phyloP scores from a whole-genome alignment of 2,888 invertebrate genomes.

The Helicoverpa assulta region DNA sequence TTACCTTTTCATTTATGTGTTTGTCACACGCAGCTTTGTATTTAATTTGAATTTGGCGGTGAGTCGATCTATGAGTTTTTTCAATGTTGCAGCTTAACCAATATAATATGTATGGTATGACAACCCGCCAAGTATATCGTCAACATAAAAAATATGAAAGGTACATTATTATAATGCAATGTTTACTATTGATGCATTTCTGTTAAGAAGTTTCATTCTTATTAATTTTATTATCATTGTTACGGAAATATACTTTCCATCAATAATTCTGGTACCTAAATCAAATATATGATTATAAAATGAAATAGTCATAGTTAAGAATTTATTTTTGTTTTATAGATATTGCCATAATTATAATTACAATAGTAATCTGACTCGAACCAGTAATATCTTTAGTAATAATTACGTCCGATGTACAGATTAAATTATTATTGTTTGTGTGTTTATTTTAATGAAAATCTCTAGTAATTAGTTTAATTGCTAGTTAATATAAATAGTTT shows the following conservation, averaged over 20 bases:
- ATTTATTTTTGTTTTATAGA: slow-evolving; percentile 64
- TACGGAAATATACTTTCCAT: slow-evolving; percentile 61
- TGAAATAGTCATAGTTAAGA: slow-evolving; percentile 73
- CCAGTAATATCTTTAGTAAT: slow-evolving; percentile 78
- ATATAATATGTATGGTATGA: slow-evolving; percentile 45
- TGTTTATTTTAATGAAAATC: slow-evolving; percentile 80
- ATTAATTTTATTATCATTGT: slow-evolving; percentile 58
- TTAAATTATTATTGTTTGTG: slow-evolving; percentile 86
- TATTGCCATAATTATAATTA: slow-evolving; percentile 85
- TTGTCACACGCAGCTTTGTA: slow-evolving; percentile 70
- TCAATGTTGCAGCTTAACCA: slow-evolving; percentile 51
- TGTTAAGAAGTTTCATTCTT: slow-evolving; percentile 58
- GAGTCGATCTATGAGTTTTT: slow-evolving; percentile 40
- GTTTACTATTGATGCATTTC: slow-evolving; percentile 65
- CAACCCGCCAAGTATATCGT: slow-evolving; percentile 50
- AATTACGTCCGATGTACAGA: slow-evolving; percentile 84
- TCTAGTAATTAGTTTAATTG: slow-evolving; percentile 82
- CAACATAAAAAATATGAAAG: slow-evolving; percentile 40
- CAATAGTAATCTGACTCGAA: slow-evolving; percentile 73
- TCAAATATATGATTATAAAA: slow-evolving; percentile 61
- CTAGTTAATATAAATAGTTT: slow-evolving; percentile 82
- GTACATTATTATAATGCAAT: slow-evolving; percentile 59
- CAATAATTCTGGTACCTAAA: slow-evolving; percentile 64
- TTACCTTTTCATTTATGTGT: slow-evolving; percentile 73
- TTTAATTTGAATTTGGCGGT: slow-evolving; percentile 63